Percentiles rank a stretch among this genome's conserved stretches.
Evolutionary conservation across 2,797 vertebrate species (phyloP).

Genomic region (Anguilla megastoma): DNA sequence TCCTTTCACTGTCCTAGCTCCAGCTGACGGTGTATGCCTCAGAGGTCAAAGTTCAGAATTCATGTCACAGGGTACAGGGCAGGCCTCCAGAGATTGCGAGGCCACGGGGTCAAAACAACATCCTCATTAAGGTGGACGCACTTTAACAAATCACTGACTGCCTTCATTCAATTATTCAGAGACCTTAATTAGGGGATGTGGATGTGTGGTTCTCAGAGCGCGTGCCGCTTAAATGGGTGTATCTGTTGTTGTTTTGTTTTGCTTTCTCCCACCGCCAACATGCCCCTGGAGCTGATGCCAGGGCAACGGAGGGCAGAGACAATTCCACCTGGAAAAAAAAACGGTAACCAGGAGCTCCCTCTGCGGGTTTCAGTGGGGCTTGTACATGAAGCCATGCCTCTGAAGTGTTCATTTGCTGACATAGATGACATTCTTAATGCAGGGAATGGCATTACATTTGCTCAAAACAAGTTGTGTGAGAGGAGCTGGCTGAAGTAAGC

Average conservation of each 20-base stretch:
- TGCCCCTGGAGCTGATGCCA: constrained; percentile 25
- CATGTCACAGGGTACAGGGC: constrained; percentile 20
- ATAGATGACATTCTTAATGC: constrained; percentile 24
- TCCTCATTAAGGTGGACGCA: constrained; percentile 27
- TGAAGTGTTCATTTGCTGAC: constrained; percentile 26
- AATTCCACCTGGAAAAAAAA: constrained; percentile 34
- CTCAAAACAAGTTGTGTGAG: constrained; percentile 24
- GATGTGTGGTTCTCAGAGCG: not conserved
- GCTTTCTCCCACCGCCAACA: not conserved
- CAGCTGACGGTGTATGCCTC: constrained; percentile 9
- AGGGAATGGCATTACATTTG: constrained; percentile 23
- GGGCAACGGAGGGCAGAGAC: constrained; percentile 32
- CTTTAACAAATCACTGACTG: constrained; percentile 34
- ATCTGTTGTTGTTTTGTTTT: constrained; percentile 23
- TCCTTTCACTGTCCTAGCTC: not conserved
- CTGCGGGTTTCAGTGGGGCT: constrained; percentile 12
- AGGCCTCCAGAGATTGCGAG: constrained; percentile 25
- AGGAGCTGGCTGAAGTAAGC: constrained; percentile 24
- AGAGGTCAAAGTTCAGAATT: constrained; percentile 36
- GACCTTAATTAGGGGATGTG: constrained; percentile 27
- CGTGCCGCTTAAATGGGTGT: constrained; percentile 6
- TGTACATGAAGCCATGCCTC: constrained; percentile 21
- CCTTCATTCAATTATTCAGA: constrained; percentile 33
- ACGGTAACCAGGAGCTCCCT: constrained; percentile 17
- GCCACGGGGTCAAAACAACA: constrained; percentile 33